These are phyloP conservation scores for Cyanoliseus patagonus DNA, from an alignment of 2,113 vertebrate genomes.

Conservation along the genomic window DNA sequence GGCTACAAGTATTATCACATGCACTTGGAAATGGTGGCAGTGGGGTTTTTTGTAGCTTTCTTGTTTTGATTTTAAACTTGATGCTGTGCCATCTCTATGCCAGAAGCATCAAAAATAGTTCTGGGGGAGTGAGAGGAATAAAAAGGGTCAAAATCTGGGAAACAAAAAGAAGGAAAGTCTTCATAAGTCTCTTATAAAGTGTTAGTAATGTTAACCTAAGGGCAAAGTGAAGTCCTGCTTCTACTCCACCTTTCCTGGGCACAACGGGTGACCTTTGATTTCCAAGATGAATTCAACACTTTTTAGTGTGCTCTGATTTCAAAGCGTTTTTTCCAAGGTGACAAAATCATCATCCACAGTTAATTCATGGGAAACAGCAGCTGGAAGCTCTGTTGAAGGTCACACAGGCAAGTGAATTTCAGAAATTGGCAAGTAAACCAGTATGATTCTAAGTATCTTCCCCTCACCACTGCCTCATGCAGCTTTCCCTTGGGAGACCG, in stretches of 20 bases:
- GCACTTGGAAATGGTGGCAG: background rate
- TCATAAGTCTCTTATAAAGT: background rate
- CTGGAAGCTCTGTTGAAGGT: background rate
- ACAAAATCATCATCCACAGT: background rate
- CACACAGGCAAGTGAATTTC: background rate
- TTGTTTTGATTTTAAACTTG: background rate
- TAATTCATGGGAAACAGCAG: background rate
- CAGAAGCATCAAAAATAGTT: background rate
- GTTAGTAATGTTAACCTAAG: background rate
- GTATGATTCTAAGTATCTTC: background rate
- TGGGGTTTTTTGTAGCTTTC: background rate
- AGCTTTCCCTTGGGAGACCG: background rate
- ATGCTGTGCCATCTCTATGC: background rate
- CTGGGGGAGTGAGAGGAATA: background rate
- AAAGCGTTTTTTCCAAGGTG: background rate
- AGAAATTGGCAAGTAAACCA: background rate
- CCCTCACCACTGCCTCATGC: background rate
- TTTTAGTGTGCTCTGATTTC: background rate
- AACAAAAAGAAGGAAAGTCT: background rate
- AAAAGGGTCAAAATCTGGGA: background rate
- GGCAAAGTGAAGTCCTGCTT: background rate
- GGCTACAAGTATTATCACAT: fast-evolving
- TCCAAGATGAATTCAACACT: background rate
- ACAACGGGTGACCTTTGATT: background rate
- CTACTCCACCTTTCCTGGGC: background rate